phyloP scores from a whole-genome alignment of 1,140 invertebrate genomes.

The Drosophila sp. region DNA sequence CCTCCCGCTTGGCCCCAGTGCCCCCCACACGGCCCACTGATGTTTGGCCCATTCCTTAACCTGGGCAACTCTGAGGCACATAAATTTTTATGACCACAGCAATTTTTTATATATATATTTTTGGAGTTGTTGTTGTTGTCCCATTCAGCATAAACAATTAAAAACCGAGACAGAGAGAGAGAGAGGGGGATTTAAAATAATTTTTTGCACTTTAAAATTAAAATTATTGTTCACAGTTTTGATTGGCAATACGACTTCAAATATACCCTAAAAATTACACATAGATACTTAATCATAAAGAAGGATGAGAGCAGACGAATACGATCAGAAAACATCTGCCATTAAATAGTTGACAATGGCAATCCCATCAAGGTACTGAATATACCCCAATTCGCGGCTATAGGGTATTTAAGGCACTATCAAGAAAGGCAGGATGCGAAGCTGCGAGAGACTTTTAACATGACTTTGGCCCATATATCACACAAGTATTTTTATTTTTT shows the following conservation, averaged over 20 bases:
- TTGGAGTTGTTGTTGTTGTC: conserved; percentile 26
- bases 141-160: conserved; percentile 55
- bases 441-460: not conserved
- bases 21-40: not conserved
- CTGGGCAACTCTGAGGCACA: conserved; percentile 27
- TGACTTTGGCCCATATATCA: conserved; percentile 12
- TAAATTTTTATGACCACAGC: conserved; percentile 51
- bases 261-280: not conserved
- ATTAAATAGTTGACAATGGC: no score
- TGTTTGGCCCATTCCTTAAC: conserved; percentile 15
- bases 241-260: not conserved
- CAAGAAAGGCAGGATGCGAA: not conserved
- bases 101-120: conserved; percentile 12
- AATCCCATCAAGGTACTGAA: no score
- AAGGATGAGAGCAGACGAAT: not conserved
- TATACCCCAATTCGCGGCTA: not conserved
- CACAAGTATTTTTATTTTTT: not conserved
- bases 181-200: not conserved
- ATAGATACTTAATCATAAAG: not conserved
- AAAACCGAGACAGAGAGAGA: conserved; percentile 18
- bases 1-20: not conserved
- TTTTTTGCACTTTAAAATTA: not conserved
- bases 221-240: not conserved
- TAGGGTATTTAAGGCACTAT: not conserved
- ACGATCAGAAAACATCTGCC: not conserved